Conservation (phyloP, 2,797 vertebrate genomes). For the Centropyge bicolor region DNA sequence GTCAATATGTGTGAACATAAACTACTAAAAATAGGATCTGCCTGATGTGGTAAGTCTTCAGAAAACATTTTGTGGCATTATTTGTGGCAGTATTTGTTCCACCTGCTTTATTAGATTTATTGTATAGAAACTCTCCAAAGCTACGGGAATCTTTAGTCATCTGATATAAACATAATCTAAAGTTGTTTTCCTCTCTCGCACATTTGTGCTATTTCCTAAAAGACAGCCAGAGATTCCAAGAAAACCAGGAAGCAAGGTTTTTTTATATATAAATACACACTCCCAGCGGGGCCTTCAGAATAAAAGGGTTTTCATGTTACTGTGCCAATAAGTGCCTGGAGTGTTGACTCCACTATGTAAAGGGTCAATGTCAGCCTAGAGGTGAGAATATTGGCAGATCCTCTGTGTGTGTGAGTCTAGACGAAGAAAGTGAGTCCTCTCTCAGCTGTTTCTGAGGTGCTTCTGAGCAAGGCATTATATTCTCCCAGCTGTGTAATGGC, state of each 20-base stretch:
- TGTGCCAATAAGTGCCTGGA: constrained; percentile 58
- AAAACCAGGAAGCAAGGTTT: constrained; percentile 1
- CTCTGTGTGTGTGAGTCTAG: constrained; percentile 15
- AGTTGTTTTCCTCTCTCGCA: background rate
- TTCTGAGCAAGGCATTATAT: constrained; percentile 35
- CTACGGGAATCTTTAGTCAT: background rate
- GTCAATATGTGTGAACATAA: background rate
- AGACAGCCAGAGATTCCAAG: constrained; percentile 12
- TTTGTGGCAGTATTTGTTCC: constrained; percentile 22
- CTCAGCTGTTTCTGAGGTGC: constrained; percentile 28
- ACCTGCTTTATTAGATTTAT: constrained; percentile 1
- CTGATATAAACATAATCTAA: constrained; percentile 2
- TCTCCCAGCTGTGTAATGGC: background rate
- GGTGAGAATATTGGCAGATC: constrained; percentile 38
- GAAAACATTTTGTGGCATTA: background rate
- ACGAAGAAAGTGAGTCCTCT: background rate
- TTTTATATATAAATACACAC: constrained; percentile 4
- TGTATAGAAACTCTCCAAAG: background rate
- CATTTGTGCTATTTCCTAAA: constrained; percentile 30
- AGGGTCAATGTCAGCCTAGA: constrained; percentile 40
- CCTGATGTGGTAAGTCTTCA: constrained; percentile 1
- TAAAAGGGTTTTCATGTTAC: constrained; percentile 75
- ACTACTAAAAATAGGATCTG: background rate
- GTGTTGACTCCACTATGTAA: constrained; percentile 41
- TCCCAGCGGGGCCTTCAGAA: constrained; percentile 41